Base-by-base conservation (phyloP, 2,888 invertebrate genomes). In the Pseudococcus viburni region DNA sequence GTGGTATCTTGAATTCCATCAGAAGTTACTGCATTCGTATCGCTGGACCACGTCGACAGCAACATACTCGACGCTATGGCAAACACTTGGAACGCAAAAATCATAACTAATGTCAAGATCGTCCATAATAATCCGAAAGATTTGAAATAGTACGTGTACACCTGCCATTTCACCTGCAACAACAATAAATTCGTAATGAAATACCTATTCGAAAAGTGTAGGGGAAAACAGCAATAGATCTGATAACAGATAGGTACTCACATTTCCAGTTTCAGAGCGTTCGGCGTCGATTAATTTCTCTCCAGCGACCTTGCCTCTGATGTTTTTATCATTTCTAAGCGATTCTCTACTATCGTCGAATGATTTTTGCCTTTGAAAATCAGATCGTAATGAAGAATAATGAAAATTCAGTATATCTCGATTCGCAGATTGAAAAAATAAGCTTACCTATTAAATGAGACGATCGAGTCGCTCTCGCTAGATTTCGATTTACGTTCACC, bases 261-360 rank as follows among this genome's bases (percentile, higher is more conserved):
- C 97, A 91, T 96, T 96, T 91, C 99, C 99, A 0, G 96, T 97
- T 93, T 97, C 97, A 0, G 97, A 93, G 91, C 96, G 97, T 91
- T 99, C 99, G 0, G 94, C 94, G 92, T 98, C 97, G 89, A 98
- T 98, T 8, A 99, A 93, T 92, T 96, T 97, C 91, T 96, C 95
- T 91, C 96, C 95, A 39, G 93, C 93, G 17, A 55, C n/a, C 5
- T 6, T 17, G n/a, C n/a, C 6, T 17, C 4, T 8, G 5, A 5
- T n/a, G 1, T 17, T n/a, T n/a, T n/a, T 55, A n/a, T 15, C n/a
- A n/a, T 55, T 55, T 55, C n/a, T n/a, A n/a, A 55, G n/a, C 7
- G 17, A n/a, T n/a, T 55, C 55, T 55, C n/a, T n/a, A 55, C 55
- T 55, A n/a, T n/a, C n/a, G 8, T n/a, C n/a, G n/a, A 8, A n/a